Conservation (phyloP, 1,140 invertebrate species). For the Acromyrmex echinatior region DNA sequence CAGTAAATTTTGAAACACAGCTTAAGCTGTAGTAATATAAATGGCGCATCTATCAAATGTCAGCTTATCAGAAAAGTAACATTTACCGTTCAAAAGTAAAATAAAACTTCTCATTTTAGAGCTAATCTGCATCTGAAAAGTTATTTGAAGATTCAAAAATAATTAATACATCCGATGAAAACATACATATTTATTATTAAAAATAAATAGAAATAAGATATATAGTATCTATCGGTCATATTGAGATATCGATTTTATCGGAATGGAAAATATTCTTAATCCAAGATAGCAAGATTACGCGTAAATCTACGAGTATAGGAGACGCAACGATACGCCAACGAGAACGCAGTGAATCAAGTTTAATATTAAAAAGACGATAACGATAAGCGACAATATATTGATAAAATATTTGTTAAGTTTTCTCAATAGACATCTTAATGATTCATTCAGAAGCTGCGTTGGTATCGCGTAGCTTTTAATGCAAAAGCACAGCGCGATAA, state of each 20-base stretch:
- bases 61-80: not conserved
- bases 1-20: too few relatives aligned
- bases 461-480: not conserved
- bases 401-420: slow-evolving; percentile 18
- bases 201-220: slow-evolving; percentile 13
- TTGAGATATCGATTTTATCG: slow-evolving; percentile 14
- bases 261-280: not conserved
- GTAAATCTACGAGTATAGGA: slow-evolving; percentile 31
- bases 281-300: not conserved
- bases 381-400: slow-evolving; percentile 43
- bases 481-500: not conserved
- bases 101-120: not conserved
- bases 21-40: not conserved
- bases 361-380: slow-evolving; percentile 41
- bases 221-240: not conserved
- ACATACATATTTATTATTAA: not conserved
- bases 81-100: not conserved
- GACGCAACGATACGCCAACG: slow-evolving; percentile 1
- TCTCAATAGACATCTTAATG: slow-evolving; percentile 25
- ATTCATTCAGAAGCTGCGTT: slow-evolving; percentile 15
- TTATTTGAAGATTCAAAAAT: not conserved
- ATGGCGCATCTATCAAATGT: not conserved
- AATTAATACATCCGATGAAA: not conserved
- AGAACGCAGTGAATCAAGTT: slow-evolving; percentile 1
- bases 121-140: not conserved